Percentiles rank a stretch among this genome's conserved stretches.
phyloP scores from a whole-genome alignment of 2,797 vertebrate species.

The Harpagifer antarcticus region DNA sequence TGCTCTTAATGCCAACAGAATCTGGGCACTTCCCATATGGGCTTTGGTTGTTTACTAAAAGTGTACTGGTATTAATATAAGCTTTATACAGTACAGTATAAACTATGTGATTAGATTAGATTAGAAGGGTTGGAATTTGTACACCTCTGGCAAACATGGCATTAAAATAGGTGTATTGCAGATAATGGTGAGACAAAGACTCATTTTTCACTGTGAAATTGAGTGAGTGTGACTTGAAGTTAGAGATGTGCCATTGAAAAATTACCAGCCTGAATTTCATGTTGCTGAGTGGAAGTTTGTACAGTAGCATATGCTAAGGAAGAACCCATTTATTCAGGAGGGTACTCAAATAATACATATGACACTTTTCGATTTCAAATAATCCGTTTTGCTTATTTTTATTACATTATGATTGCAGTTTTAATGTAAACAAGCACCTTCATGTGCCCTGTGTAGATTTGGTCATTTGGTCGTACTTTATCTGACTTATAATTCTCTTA shows the following conservation, averaged over 20 bases:
- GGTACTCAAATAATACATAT: too few relatives aligned
- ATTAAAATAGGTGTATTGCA: not conserved
- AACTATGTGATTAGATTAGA: not conserved
- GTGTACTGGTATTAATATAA: slow-evolving; percentile 5
- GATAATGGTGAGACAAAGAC: not conserved
- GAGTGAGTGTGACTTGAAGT: not conserved
- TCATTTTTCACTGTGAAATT: not conserved
- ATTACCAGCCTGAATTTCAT: not conserved
- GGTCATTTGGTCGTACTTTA: not conserved
- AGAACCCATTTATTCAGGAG: too few relatives aligned
- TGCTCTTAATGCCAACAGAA: slow-evolving; percentile 21
- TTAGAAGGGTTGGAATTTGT: not conserved
- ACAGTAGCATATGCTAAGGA: too few relatives aligned
- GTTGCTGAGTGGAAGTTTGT: too few relatives aligned
- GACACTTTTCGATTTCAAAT: too few relatives aligned
- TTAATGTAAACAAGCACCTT: not conserved
- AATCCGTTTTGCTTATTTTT: too few relatives aligned
- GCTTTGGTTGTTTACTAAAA: slow-evolving; percentile 4
- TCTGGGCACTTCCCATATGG: not conserved
- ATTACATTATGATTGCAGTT: not conserved
- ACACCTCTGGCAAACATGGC: not conserved
- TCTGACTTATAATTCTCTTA: too few relatives aligned
- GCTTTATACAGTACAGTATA: not conserved
- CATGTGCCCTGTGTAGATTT: not conserved
- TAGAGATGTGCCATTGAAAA: not conserved